Evolutionary conservation across 2,888 invertebrate species (phyloP).

Genomic region (Erebia palarica): DNA sequence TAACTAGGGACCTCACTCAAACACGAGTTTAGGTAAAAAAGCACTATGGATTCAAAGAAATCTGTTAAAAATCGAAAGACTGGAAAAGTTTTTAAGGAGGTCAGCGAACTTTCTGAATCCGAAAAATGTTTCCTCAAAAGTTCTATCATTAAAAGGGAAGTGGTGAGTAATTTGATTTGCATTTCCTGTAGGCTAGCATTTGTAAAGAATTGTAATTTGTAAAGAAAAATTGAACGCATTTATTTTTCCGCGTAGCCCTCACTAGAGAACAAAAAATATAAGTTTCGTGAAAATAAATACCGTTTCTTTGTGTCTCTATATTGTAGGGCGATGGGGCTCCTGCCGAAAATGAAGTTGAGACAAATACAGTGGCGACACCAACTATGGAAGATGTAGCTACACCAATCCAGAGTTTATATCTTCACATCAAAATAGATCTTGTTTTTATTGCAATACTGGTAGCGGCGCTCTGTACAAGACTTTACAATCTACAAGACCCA

Average conservation of each 20-base stretch:
- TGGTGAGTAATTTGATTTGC: constrained; percentile 48
- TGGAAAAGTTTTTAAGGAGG: constrained; percentile 60
- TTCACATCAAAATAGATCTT: constrained; percentile 88
- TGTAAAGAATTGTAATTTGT: background rate
- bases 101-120: constrained; percentile 56
- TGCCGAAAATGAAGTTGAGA: constrained; percentile 47
- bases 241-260: background rate
- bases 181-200: background rate
- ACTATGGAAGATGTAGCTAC: constrained; percentile 38
- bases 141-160: constrained; percentile 48
- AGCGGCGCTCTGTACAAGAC: constrained; percentile 87
- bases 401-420: constrained; percentile 50
- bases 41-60: constrained; percentile 50
- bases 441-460: constrained; percentile 87
- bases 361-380: constrained; percentile 21
- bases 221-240: background rate
- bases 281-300: background rate
- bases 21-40: background rate
- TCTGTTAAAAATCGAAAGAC: constrained; percentile 51
- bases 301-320: background rate
- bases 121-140: constrained; percentile 51
- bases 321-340: constrained; percentile 54
- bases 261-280: background rate
- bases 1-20: too few relatives aligned
- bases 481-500: constrained; percentile 93